Conservation (phyloP, 1,140 invertebrate species). For the Cyclargus thomasi region DNA sequence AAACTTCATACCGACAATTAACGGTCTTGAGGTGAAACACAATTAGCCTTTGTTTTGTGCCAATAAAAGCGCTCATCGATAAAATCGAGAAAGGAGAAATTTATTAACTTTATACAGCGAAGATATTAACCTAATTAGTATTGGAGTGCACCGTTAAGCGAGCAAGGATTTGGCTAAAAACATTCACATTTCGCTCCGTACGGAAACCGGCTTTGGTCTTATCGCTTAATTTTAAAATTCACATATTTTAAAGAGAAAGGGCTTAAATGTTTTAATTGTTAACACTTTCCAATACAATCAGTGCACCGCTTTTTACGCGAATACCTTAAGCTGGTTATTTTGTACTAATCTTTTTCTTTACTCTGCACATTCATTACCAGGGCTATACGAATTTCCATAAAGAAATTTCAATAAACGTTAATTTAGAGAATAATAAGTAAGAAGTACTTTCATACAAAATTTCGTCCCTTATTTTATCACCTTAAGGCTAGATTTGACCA, state of each 20-base stretch:
- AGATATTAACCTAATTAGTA: conserved; percentile 10
- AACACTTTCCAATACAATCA: not conserved
- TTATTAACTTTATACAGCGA: not conserved
- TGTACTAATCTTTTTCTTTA: too few species aligned
- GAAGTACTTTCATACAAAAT: too few species aligned
- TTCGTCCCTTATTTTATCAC: too few species aligned
- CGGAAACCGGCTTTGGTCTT: not conserved
- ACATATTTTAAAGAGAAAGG: conserved; percentile 9
- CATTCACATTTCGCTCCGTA: conserved; percentile 3
- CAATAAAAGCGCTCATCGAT: not conserved
- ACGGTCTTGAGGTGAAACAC: too few species aligned
- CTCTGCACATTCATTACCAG: too few species aligned
- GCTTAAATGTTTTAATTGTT: not conserved
- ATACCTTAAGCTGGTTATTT: too few species aligned
- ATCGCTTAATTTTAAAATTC: conserved; percentile 2
- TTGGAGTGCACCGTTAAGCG: not conserved
- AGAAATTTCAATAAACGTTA: too few species aligned
- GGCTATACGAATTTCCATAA: too few species aligned
- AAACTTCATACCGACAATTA: too few species aligned
- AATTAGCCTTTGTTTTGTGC: too few species aligned
- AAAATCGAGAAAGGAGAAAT: not conserved
- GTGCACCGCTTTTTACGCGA: not conserved
- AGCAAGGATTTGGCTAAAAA: conserved; percentile 1
- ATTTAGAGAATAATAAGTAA: too few species aligned
- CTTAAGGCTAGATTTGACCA: too few species aligned